Base-by-base conservation (phyloP, 2,113 vertebrate species). In the Pterocles gutturalis region DNA sequence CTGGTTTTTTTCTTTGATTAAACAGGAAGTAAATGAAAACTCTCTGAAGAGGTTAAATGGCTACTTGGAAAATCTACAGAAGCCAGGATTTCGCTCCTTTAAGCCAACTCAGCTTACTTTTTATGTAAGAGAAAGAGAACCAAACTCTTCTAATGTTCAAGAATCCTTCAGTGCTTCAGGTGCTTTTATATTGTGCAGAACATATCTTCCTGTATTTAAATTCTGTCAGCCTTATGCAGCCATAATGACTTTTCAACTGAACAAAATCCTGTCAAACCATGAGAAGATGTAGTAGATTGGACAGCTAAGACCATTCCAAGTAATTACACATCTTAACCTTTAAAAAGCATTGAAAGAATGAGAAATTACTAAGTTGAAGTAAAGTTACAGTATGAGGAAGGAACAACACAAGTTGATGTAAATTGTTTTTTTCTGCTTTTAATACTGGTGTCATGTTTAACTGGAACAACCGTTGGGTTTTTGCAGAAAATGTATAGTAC, bases 21-120 rank as follows among this genome's bases (percentile, higher is more conserved):
- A 96, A 62, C 96, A 99, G 99, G 99, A 99, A 95, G 98, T 99
- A 95, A 99, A 99, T 98, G 99, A 99, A 98, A 99, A 99, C 96
- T 99, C 99, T 33, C 98, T 99, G 60, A 99, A 99, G 98, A 98
- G 98, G 80, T 97, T 99, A 91, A 99, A 99, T 96, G 99, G 98
- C 38, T 99, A 99, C 93, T 98, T 99, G 97, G 99, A 99, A 87
- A 99, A 98, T 90, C 97, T 99, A 29, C 99, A 99, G 96, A 99
- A 99, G 95, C 98, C 99, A 10, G 98, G 99, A 31, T 97, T 97
- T 55, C 96, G 82, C 51, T 98, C 98, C 51, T 96, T 99, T 85
- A 99, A 99, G 96, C 99, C 99, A 53, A 98, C 98, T 92, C 98
- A 97, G 64, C 98, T 99, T 87, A 99, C 98, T 12, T 99, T 99